Evolutionary conservation across 2,797 vertebrate genomes (phyloP).

Genomic region (Macropodus opercularis): DNA sequence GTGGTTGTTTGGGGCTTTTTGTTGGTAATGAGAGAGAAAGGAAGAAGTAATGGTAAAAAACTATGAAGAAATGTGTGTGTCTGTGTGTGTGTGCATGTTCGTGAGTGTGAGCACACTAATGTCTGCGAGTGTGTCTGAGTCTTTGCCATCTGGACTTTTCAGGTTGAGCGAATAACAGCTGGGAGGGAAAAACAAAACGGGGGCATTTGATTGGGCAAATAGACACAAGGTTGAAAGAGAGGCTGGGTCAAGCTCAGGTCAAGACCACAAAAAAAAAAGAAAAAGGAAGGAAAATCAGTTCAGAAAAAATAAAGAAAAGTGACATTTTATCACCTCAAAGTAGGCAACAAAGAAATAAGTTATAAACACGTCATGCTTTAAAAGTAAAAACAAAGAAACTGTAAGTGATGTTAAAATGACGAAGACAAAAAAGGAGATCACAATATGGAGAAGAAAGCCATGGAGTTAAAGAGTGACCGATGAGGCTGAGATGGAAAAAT

Average conservation of each 20-base stretch:
- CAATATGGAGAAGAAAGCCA: slow-evolving; percentile 56
- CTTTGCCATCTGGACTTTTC: slow-evolving; percentile 91
- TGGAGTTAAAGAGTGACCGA: slow-evolving; percentile 61
- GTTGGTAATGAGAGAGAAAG: slow-evolving; percentile 85
- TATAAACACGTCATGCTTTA: slow-evolving; percentile 65
- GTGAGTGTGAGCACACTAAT: slow-evolving; percentile 40
- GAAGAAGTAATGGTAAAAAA: slow-evolving; percentile 81
- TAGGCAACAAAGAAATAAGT: slow-evolving; percentile 70
- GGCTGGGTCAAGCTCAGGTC: slow-evolving; percentile 76
- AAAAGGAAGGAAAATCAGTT: slow-evolving; percentile 25
- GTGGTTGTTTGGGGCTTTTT: slow-evolving; percentile 89
- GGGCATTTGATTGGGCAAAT: slow-evolving; percentile 90
- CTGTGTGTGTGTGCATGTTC: slow-evolving; percentile 17
- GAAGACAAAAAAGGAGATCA: slow-evolving; percentile 37
- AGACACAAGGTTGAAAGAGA: slow-evolving; percentile 76
- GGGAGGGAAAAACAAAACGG: slow-evolving; percentile 91
- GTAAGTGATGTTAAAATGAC: slow-evolving; percentile 58
- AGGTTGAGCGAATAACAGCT: slow-evolving; percentile 93
- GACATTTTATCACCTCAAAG: slow-evolving; percentile 77
- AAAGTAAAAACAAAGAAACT: slow-evolving; percentile 72
- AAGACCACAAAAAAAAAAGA: slow-evolving; percentile 37
- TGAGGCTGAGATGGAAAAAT: slow-evolving; percentile 82
- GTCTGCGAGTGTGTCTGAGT: slow-evolving; percentile 79
- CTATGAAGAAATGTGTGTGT: slow-evolving; percentile 58
- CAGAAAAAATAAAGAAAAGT: slow-evolving; percentile 33